Evolutionary conservation across 2,797 vertebrate species (phyloP).

Genomic region (Gymnothorax javanicus): DNA sequence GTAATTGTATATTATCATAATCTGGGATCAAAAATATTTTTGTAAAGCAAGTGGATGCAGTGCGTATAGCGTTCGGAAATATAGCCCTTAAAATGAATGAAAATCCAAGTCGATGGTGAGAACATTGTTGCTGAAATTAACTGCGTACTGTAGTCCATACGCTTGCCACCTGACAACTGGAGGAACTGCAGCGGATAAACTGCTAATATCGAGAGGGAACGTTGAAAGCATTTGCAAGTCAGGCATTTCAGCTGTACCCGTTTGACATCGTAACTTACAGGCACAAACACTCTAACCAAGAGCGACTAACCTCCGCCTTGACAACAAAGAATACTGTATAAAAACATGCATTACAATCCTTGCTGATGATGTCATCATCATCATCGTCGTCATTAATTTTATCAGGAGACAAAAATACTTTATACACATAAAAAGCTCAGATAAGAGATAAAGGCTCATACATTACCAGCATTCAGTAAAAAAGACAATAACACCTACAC

Average conservation of each 20-base stretch:
- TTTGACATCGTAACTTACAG: not conserved
- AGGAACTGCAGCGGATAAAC: not conserved
- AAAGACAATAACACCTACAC: conserved; percentile 57
- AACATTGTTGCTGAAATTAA: not conserved
- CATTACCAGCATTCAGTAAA: conserved; percentile 65
- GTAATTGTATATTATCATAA: too few relatives aligned
- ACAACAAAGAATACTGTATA: conserved; percentile 54
- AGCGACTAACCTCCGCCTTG: conserved; percentile 43
- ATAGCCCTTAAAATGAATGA: too few relatives aligned
- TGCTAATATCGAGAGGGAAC: not conserved
- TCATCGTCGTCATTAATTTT: conserved; percentile 40
- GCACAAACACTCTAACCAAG: not conserved
- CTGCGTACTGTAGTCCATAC: not conserved
- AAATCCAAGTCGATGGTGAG: too few relatives aligned
- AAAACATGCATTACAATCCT: conserved; percentile 58
- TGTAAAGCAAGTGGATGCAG: not conserved
- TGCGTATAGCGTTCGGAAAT: not conserved
- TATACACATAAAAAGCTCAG: conserved; percentile 66
- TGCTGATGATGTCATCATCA: conserved; percentile 36
- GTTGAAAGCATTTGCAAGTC: not conserved
- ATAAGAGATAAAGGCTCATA: conserved; percentile 57
- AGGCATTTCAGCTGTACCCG: not conserved
- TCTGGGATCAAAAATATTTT: not conserved
- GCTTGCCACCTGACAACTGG: conserved; percentile 5
- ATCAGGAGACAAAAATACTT: conserved; percentile 62